Evolutionary conservation across 2,797 vertebrate genomes (phyloP).

Genomic region (Malacoraja senta): DNA sequence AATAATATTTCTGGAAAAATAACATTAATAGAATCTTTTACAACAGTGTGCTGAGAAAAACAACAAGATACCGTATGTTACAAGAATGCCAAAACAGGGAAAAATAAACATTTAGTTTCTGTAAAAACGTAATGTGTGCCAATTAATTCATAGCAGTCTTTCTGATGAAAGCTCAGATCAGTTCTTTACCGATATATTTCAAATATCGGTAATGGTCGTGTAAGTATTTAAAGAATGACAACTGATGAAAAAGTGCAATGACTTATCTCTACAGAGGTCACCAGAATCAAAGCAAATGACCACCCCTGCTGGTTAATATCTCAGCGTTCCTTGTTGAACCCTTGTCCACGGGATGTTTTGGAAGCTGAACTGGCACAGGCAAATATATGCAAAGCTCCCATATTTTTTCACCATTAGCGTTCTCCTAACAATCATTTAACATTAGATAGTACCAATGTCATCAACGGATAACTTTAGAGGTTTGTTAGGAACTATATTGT

Average conservation of each 20-base stretch:
- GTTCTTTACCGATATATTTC: neutral
- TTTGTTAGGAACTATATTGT: neutral
- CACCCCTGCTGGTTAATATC: neutral
- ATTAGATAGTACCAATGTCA: neutral
- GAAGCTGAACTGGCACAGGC: neutral
- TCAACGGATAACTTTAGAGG: neutral
- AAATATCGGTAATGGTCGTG: neutral
- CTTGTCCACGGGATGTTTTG: neutral
- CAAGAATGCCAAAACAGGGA: conserved; percentile 30
- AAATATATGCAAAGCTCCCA: neutral
- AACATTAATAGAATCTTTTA: conserved; percentile 37
- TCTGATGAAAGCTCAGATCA: neutral
- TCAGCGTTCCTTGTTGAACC: neutral
- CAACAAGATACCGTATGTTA: neutral
- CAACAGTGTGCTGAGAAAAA: conserved; percentile 28
- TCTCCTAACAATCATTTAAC: neutral
- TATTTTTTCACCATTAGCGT: neutral
- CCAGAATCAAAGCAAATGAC: neutral
- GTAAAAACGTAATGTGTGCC: conserved; percentile 16
- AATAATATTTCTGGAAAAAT: conserved; percentile 34
- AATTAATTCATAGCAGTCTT: neutral
- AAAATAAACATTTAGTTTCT: conserved; percentile 29
- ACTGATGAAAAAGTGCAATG: conserved; percentile 4
- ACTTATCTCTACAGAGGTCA: neutral
- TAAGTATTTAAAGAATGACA: neutral